Base-by-base conservation (phyloP, 2,797 vertebrate genomes). In the Balearica regulorum region DNA sequence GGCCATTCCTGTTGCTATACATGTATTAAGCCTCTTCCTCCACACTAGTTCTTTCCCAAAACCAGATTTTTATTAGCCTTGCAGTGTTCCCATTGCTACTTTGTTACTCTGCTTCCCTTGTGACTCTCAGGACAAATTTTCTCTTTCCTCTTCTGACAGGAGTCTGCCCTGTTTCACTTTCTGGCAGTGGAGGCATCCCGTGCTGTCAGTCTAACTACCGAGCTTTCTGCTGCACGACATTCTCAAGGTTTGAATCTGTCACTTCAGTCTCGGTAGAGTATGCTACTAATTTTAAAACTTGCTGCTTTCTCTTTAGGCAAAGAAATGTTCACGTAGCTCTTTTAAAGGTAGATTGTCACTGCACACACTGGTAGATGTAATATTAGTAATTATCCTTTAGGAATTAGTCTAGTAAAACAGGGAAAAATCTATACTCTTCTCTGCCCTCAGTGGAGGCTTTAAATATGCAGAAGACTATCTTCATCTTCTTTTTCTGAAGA, bases 231-330 rank as follows among this genome's bases (percentile, higher is more conserved):
- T 87, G 87, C 33, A 12, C 81, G 91, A 95, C 73, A 85, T 80
- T 93, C 80, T 93, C 80, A 91, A 85, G 44, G 82, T 90, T 89
- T 94, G 81, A 92, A 87, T 90, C 86, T 95, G 95, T 96, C 95
- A 94, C 64, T 95, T 79, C 39, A 90, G 55, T 94, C 96, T 96
- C 90, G 0, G 29, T 75, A 90, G 90, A 95, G 51, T 66, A 68
- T 54, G 39, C 49, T 94, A 44, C 88, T 96, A 93, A 96, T 96
- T 96, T 97, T 96, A 97, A 97, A 94, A 87, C 78, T 90, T 87
- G 17, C 68, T 91, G 55, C 55, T 81, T 86, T 87, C 84, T 91
- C 71, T 96, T 91, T 71, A 94, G 86, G 94, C 57, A 90, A 82
- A 92, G 31, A 58, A 93, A 66, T 81, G 46, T 37, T 86, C 70